A percentile compares a stretch with the other conserved stretches of the same genome.
phyloP scores from a whole-genome alignment of 1,140 invertebrate genomes.

The Lasioglossum albipes region DNA sequence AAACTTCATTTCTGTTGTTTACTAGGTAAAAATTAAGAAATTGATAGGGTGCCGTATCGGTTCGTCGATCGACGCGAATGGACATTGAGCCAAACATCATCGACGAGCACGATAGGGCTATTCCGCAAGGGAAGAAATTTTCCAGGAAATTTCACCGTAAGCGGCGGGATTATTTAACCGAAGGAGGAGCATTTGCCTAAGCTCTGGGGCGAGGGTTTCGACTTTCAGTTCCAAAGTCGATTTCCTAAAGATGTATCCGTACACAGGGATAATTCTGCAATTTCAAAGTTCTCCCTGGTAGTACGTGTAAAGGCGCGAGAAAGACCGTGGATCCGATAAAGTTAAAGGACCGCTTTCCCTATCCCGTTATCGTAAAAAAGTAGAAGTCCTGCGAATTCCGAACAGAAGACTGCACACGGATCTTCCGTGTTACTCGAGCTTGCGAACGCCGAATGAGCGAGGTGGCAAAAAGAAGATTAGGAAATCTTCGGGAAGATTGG shows the following conservation, averaged over 20 bases:
- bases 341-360: constrained; percentile 39
- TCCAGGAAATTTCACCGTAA: constrained; percentile 18
- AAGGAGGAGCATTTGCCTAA: constrained; percentile 22
- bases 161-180: constrained; percentile 28
- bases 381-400: constrained; percentile 38
- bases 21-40: too few species aligned
- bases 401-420: neutral
- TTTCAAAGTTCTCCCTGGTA: constrained; percentile 51
- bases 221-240: constrained; percentile 57
- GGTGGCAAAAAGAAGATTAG: neutral
- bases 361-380: constrained; percentile 46
- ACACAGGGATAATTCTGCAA: constrained; percentile 42
- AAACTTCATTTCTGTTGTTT: too few species aligned
- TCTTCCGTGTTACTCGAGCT: constrained; percentile 5
- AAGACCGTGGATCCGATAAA: constrained; percentile 35
- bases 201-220: constrained; percentile 29
- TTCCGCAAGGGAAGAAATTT: neutral
- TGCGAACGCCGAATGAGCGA: constrained; percentile 1
- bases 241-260: constrained; percentile 39
- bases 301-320: constrained; percentile 47
- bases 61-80: neutral
- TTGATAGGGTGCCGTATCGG: too few species aligned
- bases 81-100: neutral
- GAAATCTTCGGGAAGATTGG: neutral
- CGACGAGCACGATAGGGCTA: neutral